Conservation (phyloP, 2,797 vertebrate genomes). For the Sebastes umbrosus region DNA sequence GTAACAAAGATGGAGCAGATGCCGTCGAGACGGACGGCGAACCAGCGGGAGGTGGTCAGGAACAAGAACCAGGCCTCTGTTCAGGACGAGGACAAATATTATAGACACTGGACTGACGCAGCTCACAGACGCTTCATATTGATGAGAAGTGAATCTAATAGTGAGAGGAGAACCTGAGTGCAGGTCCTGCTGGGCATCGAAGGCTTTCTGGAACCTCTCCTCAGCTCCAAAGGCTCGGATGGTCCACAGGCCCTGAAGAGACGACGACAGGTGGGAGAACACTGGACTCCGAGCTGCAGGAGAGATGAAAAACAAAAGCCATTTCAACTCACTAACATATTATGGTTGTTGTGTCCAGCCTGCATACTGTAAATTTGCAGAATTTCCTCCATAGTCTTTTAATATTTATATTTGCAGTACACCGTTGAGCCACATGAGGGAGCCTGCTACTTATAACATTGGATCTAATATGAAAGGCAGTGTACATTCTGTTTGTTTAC, state of each 20-base stretch:
- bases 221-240: constrained; percentile 89
- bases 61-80: constrained; percentile 95
- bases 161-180: constrained; percentile 84
- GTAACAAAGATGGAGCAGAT: constrained; percentile 91
- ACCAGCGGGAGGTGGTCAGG: constrained; percentile 93
- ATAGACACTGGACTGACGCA: background rate
- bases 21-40: constrained; percentile 92
- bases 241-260: constrained; percentile 92
- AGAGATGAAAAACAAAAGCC: too few relatives aligned
- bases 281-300: constrained; percentile 88
- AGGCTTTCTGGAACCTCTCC: constrained; percentile 87
- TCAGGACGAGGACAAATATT: background rate
- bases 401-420: too few relatives aligned
- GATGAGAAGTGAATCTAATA: fast-evolving
- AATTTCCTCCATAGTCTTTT: too few relatives aligned
- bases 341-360: background rate
- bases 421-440: too few relatives aligned
- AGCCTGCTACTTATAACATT: too few relatives aligned
- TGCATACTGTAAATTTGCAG: fast-evolving
- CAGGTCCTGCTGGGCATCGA: constrained; percentile 92
- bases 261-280: constrained; percentile 91
- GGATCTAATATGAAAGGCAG: too few relatives aligned
- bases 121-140: background rate
- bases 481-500: too few relatives aligned
- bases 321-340: background rate